Conservation (phyloP, 2,888 invertebrate genomes). For the Sphaerophoria rueppellii region DNA sequence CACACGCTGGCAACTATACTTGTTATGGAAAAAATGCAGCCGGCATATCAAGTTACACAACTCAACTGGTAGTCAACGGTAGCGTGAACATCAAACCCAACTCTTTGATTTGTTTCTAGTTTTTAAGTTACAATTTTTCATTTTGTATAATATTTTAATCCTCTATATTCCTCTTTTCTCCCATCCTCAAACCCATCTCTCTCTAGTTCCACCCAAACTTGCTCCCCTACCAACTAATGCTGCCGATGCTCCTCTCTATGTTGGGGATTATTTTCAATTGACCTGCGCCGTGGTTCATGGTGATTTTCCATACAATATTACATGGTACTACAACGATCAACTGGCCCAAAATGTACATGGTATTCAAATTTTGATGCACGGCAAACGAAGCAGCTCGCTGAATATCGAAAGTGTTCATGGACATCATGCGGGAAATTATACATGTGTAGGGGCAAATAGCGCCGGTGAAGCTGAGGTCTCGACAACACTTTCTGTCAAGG, state of each 20-base stretch:
- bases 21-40: slow-evolving; percentile 86
- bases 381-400: slow-evolving; percentile 85
- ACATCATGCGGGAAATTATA: slow-evolving; percentile 88
- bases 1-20: slow-evolving; percentile 88
- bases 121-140: background rate
- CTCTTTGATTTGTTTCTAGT: too few species aligned
- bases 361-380: slow-evolving; percentile 81
- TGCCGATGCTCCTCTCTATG: slow-evolving; percentile 85
- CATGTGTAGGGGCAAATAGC: slow-evolving; percentile 87
- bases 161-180: slow-evolving; percentile 52
- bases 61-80: slow-evolving; percentile 88
- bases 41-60: slow-evolving; percentile 86
- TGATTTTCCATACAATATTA: slow-evolving; percentile 90
- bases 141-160: slow-evolving; percentile 35
- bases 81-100: slow-evolving; percentile 27
- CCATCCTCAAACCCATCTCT: slow-evolving; percentile 63
- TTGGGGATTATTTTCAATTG: slow-evolving; percentile 86
- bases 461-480: slow-evolving; percentile 83
- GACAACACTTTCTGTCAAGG: slow-evolving; percentile 80
- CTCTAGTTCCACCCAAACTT: slow-evolving; percentile 86
- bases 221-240: slow-evolving; percentile 84
- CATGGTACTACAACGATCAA: slow-evolving; percentile 87
- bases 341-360: slow-evolving; percentile 77
- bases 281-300: slow-evolving; percentile 88
- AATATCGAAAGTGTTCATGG: slow-evolving; percentile 85